Conservation (phyloP, 2,113 vertebrate species). For the Oreocharis arfaki region DNA sequence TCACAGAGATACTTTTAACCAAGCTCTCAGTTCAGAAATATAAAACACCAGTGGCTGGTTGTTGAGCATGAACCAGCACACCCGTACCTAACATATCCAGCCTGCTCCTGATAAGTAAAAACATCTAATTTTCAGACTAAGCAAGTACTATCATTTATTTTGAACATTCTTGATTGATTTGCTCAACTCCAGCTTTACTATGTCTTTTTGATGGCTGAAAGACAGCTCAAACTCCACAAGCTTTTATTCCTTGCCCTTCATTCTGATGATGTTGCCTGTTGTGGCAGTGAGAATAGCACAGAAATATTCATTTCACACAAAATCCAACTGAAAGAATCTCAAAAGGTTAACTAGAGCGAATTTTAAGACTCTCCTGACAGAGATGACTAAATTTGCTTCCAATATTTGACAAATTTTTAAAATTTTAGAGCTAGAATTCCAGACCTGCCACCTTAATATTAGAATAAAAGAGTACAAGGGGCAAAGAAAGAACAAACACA, state of each 20-base stretch:
- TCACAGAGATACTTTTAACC: not conserved
- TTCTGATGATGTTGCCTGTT: too few species aligned
- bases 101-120: not conserved
- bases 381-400: not conserved
- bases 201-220: not conserved
- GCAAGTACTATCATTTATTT: not conserved
- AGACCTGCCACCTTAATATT: not conserved
- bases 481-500: not conserved
- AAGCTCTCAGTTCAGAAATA: not conserved
- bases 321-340: not conserved
- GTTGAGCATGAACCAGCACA: not conserved
- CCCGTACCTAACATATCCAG: not conserved
- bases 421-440: not conserved
- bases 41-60: not conserved
- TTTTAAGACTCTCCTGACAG: not conserved
- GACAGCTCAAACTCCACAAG: not conserved
- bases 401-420: not conserved
- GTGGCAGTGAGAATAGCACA: not conserved
- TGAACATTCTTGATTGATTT: not conserved
- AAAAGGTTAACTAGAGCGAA: not conserved
- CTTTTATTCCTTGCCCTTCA: not conserved
- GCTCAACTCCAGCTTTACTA: not conserved
- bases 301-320: not conserved
- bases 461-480: not conserved
- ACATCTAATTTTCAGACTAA: not conserved